phyloP scores from a whole-genome alignment of 2,888 invertebrate genomes.

The Drosophila hamatofila region DNA sequence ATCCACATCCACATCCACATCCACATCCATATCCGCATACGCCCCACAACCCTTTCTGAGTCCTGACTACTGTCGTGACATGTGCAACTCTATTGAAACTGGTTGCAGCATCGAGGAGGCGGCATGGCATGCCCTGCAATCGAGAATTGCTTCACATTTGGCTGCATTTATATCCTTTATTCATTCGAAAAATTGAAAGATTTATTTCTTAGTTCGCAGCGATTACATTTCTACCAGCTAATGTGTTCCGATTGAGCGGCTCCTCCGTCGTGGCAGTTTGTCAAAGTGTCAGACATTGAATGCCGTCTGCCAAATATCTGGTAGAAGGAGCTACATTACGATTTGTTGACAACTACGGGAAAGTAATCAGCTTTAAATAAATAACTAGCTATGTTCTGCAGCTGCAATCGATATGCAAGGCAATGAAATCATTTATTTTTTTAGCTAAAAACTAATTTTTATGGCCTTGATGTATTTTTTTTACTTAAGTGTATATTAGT shows the following conservation, averaged over 20 bases:
- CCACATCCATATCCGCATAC: background rate
- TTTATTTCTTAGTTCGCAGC: constrained; percentile 81
- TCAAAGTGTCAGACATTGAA: constrained; percentile 70
- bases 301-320: constrained; percentile 28
- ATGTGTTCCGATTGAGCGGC: constrained; percentile 75
- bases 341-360: constrained; percentile 61
- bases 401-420: background rate
- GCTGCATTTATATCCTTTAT: constrained; percentile 69
- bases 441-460: background rate
- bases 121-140: constrained; percentile 47
- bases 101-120: background rate
- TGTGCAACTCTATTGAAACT: constrained; percentile 49
- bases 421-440: background rate
- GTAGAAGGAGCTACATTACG: constrained; percentile 15
- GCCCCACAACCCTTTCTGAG: background rate
- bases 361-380: constrained; percentile 63
- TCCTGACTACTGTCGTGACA: constrained; percentile 34
- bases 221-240: constrained; percentile 74
- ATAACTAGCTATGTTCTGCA: background rate
- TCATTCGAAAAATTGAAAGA: constrained; percentile 84
- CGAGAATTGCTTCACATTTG: constrained; percentile 73
- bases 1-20: background rate
- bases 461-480: background rate
- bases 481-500: background rate
- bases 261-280: constrained; percentile 68